Conservation (phyloP, 2,113 vertebrate genomes). For the Cyanoderma ruficeps region DNA sequence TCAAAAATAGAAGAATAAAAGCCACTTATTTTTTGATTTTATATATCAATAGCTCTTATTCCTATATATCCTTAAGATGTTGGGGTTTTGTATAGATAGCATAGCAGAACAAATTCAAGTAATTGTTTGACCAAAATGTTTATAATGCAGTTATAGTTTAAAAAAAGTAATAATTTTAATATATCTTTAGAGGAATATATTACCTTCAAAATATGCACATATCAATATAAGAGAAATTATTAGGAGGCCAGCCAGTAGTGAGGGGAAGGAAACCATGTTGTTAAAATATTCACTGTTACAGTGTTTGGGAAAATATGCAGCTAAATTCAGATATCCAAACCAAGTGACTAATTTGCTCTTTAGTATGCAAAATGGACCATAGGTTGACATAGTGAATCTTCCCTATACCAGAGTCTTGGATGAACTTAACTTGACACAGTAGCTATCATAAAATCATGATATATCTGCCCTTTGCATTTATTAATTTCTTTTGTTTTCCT, state of each 20-base stretch:
- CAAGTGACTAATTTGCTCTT: slow-evolving; percentile 11
- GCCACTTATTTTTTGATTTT: background rate
- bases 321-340: slow-evolving; percentile 13
- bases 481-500: background rate
- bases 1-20: background rate
- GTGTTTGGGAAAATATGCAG: background rate
- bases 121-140: background rate
- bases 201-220: background rate
- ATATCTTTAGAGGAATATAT: background rate
- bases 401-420: background rate
- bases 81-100: background rate
- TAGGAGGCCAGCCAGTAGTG: background rate
- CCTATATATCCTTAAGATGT: background rate
- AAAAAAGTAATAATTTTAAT: background rate
- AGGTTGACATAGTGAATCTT: slow-evolving; percentile 18
- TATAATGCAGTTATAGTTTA: background rate
- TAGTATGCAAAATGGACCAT: background rate
- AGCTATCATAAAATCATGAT: background rate
- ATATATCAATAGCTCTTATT: background rate
- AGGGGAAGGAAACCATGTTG: background rate
- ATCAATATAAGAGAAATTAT: background rate
- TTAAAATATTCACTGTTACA: background rate
- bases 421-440: background rate
- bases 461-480: background rate
- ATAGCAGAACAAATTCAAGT: background rate